A percentile compares a stretch with the other conserved stretches of the same genome.
Evolutionary conservation across 2,888 invertebrate species (phyloP).

Genomic region (Scotopteryx bipunctaria): DNA sequence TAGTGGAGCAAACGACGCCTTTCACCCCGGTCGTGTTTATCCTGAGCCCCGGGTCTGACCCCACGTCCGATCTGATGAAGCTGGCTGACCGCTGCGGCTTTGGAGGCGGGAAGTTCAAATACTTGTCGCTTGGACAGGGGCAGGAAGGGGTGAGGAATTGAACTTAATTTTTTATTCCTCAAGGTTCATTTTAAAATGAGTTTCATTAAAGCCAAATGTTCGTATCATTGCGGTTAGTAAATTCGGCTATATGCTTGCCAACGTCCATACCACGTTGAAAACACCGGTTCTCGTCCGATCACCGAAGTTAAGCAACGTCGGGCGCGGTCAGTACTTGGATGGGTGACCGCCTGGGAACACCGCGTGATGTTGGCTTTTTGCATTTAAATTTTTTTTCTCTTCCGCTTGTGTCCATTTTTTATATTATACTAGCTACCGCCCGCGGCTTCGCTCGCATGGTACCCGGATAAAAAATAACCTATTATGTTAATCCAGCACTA

Average conservation of each 20-base stretch:
- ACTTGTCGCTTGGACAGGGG: conserved; percentile 96
- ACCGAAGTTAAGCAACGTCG: conserved; percentile 76
- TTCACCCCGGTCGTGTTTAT: conserved; percentile 95
- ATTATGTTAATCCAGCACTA: not conserved
- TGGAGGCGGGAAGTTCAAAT: conserved; percentile 91
- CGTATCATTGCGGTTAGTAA: not conserved
- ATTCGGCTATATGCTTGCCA: not conserved
- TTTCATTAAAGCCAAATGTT: too few species aligned
- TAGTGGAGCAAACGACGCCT: conserved; percentile 93
- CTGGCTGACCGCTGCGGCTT: conserved; percentile 87
- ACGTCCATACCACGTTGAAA: conserved; percentile 40
- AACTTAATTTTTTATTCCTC: not conserved
- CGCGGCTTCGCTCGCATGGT: too few species aligned
- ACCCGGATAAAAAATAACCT: not conserved
- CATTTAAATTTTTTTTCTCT: not conserved
- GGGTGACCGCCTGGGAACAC: conserved; percentile 69
- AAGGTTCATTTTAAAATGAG: not conserved
- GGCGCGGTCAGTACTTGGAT: conserved; percentile 68
- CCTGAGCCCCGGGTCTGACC: conserved; percentile 96
- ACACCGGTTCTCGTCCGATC: conserved; percentile 73
- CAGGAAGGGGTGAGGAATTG: conserved; percentile 88
- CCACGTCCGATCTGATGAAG: conserved; percentile 93
- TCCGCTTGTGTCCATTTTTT: not conserved
- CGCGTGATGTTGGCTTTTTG: conserved; percentile 59
- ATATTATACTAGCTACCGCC: too few species aligned